A percentile compares a stretch with the other conserved stretches of the same genome.
Evolutionary conservation across 37 sponge, comb jelly and placozoan species (phyloP).

Genomic region (Spongilla lacustris): DNA sequence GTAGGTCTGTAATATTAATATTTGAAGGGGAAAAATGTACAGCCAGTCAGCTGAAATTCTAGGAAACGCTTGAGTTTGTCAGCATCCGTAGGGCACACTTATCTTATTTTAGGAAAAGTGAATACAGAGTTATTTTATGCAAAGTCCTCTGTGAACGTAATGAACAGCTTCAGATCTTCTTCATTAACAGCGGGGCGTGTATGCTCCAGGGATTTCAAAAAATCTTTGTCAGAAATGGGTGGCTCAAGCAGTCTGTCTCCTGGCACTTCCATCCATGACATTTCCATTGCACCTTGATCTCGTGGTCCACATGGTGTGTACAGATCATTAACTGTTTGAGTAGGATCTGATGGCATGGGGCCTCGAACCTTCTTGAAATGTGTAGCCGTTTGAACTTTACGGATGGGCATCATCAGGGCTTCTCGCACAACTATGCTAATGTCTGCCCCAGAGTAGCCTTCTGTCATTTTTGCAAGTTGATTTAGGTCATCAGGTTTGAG

Average conservation of each 20-base stretch:
- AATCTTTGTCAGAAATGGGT: slow-evolving; percentile 74
- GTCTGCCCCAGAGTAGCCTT: slow-evolving; percentile 97
- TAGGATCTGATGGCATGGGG: slow-evolving; percentile 20
- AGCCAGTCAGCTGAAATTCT: too few species aligned
- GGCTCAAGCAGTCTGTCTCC: slow-evolving; percentile 90
- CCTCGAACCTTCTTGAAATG: slow-evolving; percentile 84
- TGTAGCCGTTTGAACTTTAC: slow-evolving; percentile 94
- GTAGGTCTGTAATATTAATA: too few species aligned
- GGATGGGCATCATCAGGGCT: slow-evolving; percentile 97
- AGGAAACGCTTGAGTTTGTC: too few species aligned
- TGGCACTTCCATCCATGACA: slow-evolving; percentile 91
- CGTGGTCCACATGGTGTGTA: slow-evolving; percentile 60
- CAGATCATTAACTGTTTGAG: slow-evolving; percentile 38
- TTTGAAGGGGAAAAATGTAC: too few species aligned
- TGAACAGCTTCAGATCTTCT: slow-evolving; percentile 83
- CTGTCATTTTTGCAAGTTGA: slow-evolving; percentile 74
- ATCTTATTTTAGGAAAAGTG: too few species aligned
- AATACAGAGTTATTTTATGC: too few species aligned
- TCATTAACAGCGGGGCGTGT: slow-evolving; percentile 89
- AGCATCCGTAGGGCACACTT: too few species aligned
- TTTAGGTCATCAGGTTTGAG: slow-evolving; percentile 63
- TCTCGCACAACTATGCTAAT: slow-evolving; percentile 92
- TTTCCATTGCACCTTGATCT: slow-evolving; percentile 80
- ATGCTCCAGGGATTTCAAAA: slow-evolving; percentile 72
- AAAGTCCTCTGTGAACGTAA: slow-evolving; percentile 91